phyloP scores from a whole-genome alignment of 2,888 invertebrate genomes.

The Cyclophora punctaria region DNA sequence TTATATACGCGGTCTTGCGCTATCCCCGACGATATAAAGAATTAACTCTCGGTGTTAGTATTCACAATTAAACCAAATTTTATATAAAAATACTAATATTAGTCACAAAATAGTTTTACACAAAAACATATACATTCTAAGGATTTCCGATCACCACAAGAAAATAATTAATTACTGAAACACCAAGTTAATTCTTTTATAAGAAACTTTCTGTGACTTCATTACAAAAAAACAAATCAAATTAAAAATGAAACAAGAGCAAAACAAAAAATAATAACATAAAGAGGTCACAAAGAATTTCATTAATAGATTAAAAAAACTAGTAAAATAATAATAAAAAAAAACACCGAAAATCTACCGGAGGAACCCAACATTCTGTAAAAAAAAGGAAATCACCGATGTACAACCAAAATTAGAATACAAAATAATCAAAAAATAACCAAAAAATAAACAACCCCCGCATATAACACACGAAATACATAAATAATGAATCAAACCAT shows the following conservation, averaged over 20 bases:
- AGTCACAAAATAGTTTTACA: no score
- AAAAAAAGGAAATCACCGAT: constrained; percentile 47
- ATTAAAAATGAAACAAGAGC: neutral
- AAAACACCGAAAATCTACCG: constrained; percentile 62
- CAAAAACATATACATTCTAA: neutral
- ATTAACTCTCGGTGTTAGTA: no score
- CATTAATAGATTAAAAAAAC: no score
- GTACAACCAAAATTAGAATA: constrained; percentile 22
- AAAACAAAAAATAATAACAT: constrained; percentile 23
- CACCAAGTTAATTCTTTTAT: constrained; percentile 40
- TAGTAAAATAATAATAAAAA: constrained; percentile 29
- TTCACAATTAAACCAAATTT: no score
- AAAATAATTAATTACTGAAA: constrained; percentile 2
- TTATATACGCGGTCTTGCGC: no score
- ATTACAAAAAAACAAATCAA: constrained; percentile 9
- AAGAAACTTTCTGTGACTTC: constrained; percentile 22
- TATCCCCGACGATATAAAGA: no score
- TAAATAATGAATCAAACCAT: no score
- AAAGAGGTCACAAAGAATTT: no score
- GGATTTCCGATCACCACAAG: constrained; percentile 10
- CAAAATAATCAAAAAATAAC: neutral
- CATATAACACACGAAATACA: no score
- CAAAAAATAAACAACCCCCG: no score
- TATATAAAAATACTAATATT: no score
- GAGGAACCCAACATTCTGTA: constrained; percentile 66